Conservation (phyloP, 2,888 invertebrate genomes). For the Xylota sylvarum region DNA sequence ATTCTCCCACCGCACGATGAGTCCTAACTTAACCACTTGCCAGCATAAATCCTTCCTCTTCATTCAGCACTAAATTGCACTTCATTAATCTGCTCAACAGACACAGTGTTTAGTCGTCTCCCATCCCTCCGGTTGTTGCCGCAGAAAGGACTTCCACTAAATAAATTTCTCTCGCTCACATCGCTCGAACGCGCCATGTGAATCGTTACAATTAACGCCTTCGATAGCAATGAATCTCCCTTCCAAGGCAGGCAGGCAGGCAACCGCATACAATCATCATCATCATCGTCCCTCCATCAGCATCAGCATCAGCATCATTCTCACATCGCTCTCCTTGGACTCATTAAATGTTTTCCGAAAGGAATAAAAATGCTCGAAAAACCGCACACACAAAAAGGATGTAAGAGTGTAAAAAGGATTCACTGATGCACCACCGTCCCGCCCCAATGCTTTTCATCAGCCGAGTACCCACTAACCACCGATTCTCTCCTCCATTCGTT, state of each 20-base stretch:
- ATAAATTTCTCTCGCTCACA: slow-evolving; percentile 57
- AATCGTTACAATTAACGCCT: slow-evolving; percentile 76
- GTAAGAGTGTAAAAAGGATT: slow-evolving; percentile 59
- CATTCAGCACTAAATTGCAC: slow-evolving; percentile 70
- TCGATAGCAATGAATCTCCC: slow-evolving; percentile 72
- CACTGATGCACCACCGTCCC: not conserved
- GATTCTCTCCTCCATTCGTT: slow-evolving; percentile 3
- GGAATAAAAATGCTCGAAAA: slow-evolving; percentile 67
- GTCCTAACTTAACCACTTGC: slow-evolving; percentile 42
- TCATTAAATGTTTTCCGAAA: slow-evolving; percentile 73
- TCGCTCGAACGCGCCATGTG: slow-evolving; percentile 54
- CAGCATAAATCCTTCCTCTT: slow-evolving; percentile 64
- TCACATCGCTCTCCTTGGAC: slow-evolving; percentile 68
- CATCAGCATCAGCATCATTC: slow-evolving; percentile 58
- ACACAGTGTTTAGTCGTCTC: slow-evolving; percentile 44
- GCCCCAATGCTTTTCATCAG: not conserved
- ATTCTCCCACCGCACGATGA: slow-evolving; percentile 42
- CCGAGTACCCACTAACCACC: slow-evolving; percentile 3
- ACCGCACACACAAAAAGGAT: slow-evolving; percentile 62
- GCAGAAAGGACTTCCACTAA: slow-evolving; percentile 43
- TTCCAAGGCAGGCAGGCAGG: slow-evolving; percentile 40
- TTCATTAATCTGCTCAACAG: slow-evolving; percentile 70
- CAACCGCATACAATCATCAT: slow-evolving; percentile 38
- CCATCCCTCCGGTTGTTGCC: not conserved
- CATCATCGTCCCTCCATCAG: slow-evolving; percentile 17